Conservation (phyloP, 23 tunicate genomes). For the Corella eumyota region DNA sequence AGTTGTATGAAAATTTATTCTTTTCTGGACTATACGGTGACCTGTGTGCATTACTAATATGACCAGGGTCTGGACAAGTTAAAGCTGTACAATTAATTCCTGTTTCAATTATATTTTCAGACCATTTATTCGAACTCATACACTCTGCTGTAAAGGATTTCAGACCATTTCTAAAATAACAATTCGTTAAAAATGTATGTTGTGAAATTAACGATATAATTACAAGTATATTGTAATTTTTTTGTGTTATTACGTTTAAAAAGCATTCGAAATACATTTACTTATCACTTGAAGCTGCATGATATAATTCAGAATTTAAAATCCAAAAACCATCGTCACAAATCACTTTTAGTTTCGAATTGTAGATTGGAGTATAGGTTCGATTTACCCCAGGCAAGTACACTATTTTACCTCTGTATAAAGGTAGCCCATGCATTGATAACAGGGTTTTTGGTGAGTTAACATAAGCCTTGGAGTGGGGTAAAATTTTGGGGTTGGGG, state of each 20-base stretch:
- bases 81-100: conserved; percentile 32
- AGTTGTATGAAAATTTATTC: background rate
- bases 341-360: background rate
- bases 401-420: conserved; percentile 14
- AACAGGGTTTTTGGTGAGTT: background rate
- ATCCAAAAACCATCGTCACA: conserved; percentile 54
- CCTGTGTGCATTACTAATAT: conserved; percentile 17
- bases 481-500: conserved; percentile 21
- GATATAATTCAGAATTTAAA: no score
- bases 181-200: no score
- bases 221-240: no score
- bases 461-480: conserved; percentile 17
- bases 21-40: background rate
- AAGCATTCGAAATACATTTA: no score
- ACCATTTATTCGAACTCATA: no score
- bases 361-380: conserved; percentile 10
- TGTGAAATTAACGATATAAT: no score
- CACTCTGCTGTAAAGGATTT: no score
- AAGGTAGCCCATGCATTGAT: background rate
- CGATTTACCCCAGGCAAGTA: conserved; percentile 9
- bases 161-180: no score
- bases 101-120: conserved; percentile 11
- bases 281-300: no score
- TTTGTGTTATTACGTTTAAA: no score
- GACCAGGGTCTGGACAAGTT: conserved; percentile 59